Conservation (phyloP, 2,888 invertebrate species). For the Apamea crenata region DNA sequence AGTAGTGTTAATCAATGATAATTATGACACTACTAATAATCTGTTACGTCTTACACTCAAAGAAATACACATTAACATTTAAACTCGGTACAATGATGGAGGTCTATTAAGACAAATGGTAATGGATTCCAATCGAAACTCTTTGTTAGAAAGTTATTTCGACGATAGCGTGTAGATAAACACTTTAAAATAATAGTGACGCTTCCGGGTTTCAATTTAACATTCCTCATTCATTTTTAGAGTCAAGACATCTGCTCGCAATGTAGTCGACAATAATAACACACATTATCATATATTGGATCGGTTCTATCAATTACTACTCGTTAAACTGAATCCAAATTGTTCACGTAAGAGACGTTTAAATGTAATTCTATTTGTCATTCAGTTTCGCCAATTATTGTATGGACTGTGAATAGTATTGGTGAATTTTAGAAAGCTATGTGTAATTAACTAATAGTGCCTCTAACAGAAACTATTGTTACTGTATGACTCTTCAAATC, state of each 20-base stretch:
- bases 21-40: constrained; percentile 51
- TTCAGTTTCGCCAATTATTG: constrained; percentile 55
- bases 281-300: constrained; percentile 69
- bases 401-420: constrained; percentile 21
- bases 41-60: constrained; percentile 10
- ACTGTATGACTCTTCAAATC: constrained; percentile 28
- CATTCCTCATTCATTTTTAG: constrained; percentile 64
- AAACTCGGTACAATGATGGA: constrained; percentile 33
- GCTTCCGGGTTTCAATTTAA: constrained; percentile 78
- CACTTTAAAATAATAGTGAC: constrained; percentile 68
- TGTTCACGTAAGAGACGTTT: constrained; percentile 63
- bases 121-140: constrained; percentile 72
- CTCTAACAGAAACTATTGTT: constrained; percentile 26
- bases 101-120: constrained; percentile 61
- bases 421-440: constrained; percentile 56
- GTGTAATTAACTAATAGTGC: constrained; percentile 36
- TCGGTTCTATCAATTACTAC: constrained; percentile 71
- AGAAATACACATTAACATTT: constrained; percentile 43
- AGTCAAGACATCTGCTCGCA: constrained; percentile 65
- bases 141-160: constrained; percentile 75
- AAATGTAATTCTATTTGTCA: constrained; percentile 54
- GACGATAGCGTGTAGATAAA: constrained; percentile 75
- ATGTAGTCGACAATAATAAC: constrained; percentile 71
- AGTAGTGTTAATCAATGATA: constrained; percentile 53
- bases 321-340: constrained; percentile 72